phyloP scores from a whole-genome alignment of 2,888 invertebrate genomes.

The Caenorhabditis sp. region DNA sequence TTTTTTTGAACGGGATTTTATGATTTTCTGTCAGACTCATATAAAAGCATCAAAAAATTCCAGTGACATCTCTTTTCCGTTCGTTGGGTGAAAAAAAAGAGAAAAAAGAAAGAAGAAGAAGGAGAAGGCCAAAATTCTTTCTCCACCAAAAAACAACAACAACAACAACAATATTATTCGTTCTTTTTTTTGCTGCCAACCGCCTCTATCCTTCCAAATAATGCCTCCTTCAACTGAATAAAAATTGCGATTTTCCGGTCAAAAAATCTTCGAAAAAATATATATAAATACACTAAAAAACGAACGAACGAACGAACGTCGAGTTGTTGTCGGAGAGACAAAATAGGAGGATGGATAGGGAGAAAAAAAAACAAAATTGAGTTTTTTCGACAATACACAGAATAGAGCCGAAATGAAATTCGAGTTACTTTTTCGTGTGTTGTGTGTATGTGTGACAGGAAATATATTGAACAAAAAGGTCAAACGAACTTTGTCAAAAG shows the following conservation, averaged over 20 bases:
- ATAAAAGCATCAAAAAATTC: no score
- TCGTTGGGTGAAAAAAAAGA: no score
- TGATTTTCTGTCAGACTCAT: no score
- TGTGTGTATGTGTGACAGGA: no score
- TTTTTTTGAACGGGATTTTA: no score
- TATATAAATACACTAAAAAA: background rate
- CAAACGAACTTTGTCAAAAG: no score
- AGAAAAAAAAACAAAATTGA: background rate
- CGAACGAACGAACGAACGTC: no score
- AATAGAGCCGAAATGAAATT: background rate
- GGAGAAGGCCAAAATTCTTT: background rate
- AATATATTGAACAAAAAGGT: no score
- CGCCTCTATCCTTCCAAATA: no score
- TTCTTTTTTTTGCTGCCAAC: no score
- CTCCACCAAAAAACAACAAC: background rate
- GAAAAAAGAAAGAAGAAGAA: no score
- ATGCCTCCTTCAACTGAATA: no score
- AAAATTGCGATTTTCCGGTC: conserved; percentile 1
- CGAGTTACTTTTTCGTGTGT: background rate
- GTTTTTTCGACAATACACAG: background rate
- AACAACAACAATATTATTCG: background rate
- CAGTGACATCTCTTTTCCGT: background rate
- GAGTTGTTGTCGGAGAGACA: background rate
- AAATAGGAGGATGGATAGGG: background rate
- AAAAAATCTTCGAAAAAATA: background rate